phyloP scores from a whole-genome alignment of 2,888 invertebrate genomes.

The Acleris literana region DNA sequence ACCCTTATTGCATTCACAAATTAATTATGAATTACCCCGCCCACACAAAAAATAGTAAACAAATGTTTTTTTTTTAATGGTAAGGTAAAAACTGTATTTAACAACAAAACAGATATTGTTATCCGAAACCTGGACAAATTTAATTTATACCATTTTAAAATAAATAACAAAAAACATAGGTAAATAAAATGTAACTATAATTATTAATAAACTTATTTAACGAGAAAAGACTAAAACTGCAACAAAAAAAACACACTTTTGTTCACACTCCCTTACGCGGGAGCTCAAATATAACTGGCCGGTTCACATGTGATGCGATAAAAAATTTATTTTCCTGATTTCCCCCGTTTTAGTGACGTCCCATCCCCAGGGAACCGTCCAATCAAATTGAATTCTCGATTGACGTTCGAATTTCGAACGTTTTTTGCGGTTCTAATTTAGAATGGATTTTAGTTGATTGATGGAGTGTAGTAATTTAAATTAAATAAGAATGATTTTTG shows the following conservation, averaged over 20 bases:
- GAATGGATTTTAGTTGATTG: slow-evolving; percentile 30
- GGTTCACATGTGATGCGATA: slow-evolving; percentile 28
- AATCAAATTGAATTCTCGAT: slow-evolving; percentile 37
- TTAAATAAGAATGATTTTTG: slow-evolving; percentile 24
- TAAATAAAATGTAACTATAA: too few species aligned
- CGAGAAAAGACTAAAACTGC: background rate
- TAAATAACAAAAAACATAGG: too few species aligned
- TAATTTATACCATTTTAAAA: too few species aligned
- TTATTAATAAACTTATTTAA: too few species aligned
- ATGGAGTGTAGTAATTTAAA: slow-evolving; percentile 27
- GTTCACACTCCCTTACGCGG: slow-evolving; percentile 1
- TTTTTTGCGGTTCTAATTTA: slow-evolving; percentile 34
- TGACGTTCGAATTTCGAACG: slow-evolving; percentile 32
- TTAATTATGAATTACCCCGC: too few species aligned
- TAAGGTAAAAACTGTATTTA: too few species aligned
- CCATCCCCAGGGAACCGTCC: slow-evolving; percentile 31
- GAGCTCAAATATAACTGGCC: slow-evolving; percentile 21
- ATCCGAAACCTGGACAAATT: too few species aligned
- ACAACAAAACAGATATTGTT: too few species aligned
- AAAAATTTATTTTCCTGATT: slow-evolving; percentile 32
- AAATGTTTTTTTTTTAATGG: too few species aligned
- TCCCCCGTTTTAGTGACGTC: slow-evolving; percentile 33
- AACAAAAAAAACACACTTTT: background rate
- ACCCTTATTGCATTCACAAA: too few species aligned
- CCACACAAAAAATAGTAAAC: too few species aligned